These are phyloP conservation scores for Micromussa lordhowensis DNA, from an alignment of 92 coral and sea anemone species.

Conservation along the genomic window DNA sequence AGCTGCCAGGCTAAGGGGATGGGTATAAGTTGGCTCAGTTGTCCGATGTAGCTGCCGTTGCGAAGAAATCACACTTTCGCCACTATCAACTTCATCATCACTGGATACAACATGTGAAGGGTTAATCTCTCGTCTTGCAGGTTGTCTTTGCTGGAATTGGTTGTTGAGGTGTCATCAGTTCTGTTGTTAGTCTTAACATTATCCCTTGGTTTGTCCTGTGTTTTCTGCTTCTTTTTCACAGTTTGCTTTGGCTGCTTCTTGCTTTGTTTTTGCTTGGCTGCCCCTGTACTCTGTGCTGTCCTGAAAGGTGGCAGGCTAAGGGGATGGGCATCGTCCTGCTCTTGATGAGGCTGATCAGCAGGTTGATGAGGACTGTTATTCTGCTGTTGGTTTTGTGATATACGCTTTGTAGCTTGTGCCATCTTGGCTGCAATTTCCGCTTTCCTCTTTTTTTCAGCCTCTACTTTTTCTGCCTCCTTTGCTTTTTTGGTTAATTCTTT, in stretches of 20 bases:
- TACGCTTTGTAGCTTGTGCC: conserved; percentile 27
- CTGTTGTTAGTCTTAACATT: neutral
- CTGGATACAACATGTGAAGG: no score
- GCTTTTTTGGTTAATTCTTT: conserved; percentile 14
- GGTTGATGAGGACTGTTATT: neutral
- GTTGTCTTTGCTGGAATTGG: no score
- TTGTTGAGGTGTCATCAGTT: neutral
- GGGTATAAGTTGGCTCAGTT: no score
- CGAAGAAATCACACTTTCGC: no score
- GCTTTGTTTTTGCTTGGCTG: conserved; percentile 11
- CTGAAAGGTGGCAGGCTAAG: conserved; percentile 14
- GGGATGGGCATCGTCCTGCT: neutral
- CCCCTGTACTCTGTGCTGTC: neutral
- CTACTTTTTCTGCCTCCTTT: conserved; percentile 25
- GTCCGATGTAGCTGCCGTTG: no score
- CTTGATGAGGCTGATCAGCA: conserved; percentile 3
- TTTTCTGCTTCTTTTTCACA: neutral
- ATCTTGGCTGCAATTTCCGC: conserved; percentile 32
- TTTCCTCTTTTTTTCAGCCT: conserved; percentile 16
- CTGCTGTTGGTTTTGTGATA: neutral
- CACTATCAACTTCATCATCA: no score
- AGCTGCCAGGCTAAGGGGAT: no score
- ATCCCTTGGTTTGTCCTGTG: neutral
- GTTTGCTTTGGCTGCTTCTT: conserved; percentile 9
- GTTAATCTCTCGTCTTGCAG: no score